phyloP scores from a whole-genome alignment of 2,888 invertebrate genomes.

The Hemicrepidius hirtus region DNA sequence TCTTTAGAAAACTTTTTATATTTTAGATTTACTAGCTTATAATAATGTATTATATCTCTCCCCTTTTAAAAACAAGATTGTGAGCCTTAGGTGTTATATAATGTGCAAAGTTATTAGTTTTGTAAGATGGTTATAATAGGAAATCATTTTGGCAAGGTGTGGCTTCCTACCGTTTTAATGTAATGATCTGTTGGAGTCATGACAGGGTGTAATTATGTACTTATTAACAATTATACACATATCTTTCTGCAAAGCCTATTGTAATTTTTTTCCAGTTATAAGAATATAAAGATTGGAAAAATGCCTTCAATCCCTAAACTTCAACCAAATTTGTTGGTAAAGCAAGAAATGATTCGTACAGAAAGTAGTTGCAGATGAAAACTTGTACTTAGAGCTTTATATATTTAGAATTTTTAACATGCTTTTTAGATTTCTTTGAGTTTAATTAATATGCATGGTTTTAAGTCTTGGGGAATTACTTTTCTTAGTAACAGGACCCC shows the following conservation, averaged over 20 bases:
- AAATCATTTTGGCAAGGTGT: no score
- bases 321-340: constrained; percentile 1
- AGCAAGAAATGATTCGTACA: constrained; percentile 11
- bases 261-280: neutral
- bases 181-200: no score
- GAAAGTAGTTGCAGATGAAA: neutral
- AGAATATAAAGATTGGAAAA: constrained; percentile 1
- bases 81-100: no score
- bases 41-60: no score
- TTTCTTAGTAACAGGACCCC: no score
- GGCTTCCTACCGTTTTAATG: no score
- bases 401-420: neutral
- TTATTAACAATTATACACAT: no score
- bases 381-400: constrained; percentile 17
- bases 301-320: constrained; percentile 1
- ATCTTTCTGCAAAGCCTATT: no score
- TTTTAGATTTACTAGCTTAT: neutral
- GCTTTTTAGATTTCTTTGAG: neutral
- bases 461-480: neutral
- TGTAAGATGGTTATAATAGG: no score
- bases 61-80: no score
- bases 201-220: no score
- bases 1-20: neutral
- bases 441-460: neutral
- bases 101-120: no score